Percentiles rank a stretch among this genome's conserved stretches.
Evolutionary conservation across 2,888 invertebrate genomes (phyloP).

Genomic region (Tuta absoluta): DNA sequence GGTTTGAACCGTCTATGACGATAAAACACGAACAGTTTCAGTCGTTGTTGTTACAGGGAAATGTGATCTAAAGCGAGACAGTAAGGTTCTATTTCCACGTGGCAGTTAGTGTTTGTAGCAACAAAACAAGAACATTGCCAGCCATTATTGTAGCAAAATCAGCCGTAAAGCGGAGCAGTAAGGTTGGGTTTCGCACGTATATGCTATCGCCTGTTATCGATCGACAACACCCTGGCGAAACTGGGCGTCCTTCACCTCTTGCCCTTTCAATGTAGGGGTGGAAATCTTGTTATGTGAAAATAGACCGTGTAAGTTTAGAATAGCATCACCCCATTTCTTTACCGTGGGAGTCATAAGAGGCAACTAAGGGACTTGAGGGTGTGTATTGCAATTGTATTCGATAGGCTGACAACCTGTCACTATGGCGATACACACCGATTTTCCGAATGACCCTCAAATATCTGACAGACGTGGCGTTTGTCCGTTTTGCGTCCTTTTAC

Average conservation of each 20-base stretch:
- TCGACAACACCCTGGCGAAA: conserved; percentile 56
- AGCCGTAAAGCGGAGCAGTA: neutral
- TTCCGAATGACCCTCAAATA: too few relatives aligned
- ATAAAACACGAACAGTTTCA: neutral
- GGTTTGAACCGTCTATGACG: neutral
- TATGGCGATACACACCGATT: too few relatives aligned
- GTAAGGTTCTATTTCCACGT: too few relatives aligned
- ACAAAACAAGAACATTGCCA: neutral
- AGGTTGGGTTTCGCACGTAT: neutral
- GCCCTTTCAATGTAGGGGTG: conserved; percentile 56
- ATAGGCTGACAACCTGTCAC: too few relatives aligned
- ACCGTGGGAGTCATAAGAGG: too few relatives aligned
- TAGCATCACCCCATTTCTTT: too few relatives aligned
- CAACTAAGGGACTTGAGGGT: too few relatives aligned
- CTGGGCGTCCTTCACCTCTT: conserved; percentile 73
- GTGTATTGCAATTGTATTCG: too few relatives aligned
- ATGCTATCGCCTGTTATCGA: conserved; percentile 55
- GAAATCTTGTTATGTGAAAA: conserved; percentile 11
- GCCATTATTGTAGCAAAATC: neutral
- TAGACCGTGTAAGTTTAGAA: neutral
- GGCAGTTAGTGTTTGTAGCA: too few relatives aligned
- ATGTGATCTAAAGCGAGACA: neutral
- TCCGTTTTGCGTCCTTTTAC: too few relatives aligned
- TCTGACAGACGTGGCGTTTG: too few relatives aligned
- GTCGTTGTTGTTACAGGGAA: neutral